Evolutionary conservation across 1,140 invertebrate species (phyloP), one percentile per base, ranked within the genome.

Genomic region (Sycophaga agraensis): DNA sequence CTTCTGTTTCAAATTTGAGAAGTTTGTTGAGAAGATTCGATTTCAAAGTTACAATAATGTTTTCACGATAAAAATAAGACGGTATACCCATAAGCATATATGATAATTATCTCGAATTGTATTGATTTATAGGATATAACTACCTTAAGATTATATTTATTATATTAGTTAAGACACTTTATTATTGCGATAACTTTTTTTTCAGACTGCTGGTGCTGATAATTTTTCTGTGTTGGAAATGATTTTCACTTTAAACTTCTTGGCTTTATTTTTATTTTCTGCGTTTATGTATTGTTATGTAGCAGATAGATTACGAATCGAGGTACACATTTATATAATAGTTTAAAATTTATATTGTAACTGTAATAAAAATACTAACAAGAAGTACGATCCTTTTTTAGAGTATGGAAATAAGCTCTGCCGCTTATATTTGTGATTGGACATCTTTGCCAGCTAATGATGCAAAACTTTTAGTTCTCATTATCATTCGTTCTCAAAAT

Each of bases 401-500:
- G 63, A 65, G 63, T 17, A n/a, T 51, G 1, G 63, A 65, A 45
- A 19, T 65, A 22, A 53, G 53, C 7, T 35, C 54, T 16, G 55
- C 63, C 34, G 50, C 17, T 16, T 64, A 59, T 17, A 21, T 48
- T 48, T 59, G 63, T 19, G 26, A 64, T 45, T 64, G 63, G 63
- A 54, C 42, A 5, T 24, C 49, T 1, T 49, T 64, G 24, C 17
- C 55, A 24, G 16, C 56, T 5, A 46, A 17, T 16, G 46, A 64
- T 43, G 22, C 56, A 40, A 59, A 24, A 54, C 42, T 59, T 48
- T 31, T 64, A n/a, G 8, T 54, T n/a, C 17, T 70, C 12, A 66
- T 73, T 26, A 70, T 73, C 62, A 63, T 70, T 54, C 63, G 70
- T 49, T 53, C 71, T 1, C 73, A 74, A 46, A 28, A 57, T 54